Conservation (phyloP, 2,113 vertebrate species). For the Apus apus region DNA sequence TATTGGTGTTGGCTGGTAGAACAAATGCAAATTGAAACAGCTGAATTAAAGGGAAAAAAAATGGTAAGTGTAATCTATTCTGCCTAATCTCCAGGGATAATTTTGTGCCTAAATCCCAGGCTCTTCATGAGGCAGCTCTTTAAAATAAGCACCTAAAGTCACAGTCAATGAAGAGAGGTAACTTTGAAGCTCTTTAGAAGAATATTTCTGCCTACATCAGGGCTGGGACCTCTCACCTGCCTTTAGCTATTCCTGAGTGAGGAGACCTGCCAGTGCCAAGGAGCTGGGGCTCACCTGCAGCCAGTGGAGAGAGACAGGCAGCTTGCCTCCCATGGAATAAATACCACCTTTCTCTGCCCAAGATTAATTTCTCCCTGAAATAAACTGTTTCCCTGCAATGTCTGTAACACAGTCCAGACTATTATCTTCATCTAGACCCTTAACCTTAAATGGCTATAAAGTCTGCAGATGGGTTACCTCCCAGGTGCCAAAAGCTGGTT, state of each 20-base stretch:
- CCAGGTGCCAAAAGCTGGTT: neutral
- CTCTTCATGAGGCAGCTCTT: neutral
- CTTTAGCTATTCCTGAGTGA: neutral
- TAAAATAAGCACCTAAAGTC: neutral
- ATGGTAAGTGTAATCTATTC: neutral
- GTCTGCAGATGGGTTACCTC: rapidly evolving
- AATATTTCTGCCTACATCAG: neutral
- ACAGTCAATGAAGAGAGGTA: neutral
- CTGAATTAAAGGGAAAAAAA: neutral
- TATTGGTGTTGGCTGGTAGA: neutral
- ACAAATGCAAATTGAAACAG: neutral
- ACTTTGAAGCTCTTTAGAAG: neutral
- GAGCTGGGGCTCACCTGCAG: neutral
- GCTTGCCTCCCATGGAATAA: neutral
- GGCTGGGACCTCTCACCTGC: neutral
- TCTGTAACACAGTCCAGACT: neutral
- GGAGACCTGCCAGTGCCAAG: rapidly evolving
- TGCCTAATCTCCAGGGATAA: neutral
- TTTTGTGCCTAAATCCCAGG: neutral
- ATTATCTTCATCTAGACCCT: neutral
- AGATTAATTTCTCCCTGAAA: neutral
- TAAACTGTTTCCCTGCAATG: neutral
- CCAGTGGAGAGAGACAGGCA: neutral
- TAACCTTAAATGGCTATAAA: neutral
- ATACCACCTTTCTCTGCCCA: neutral